A percentile compares a stretch with the other conserved stretches of the same genome.
phyloP scores from a whole-genome alignment of 2,888 invertebrate genomes.

The Latheticus oryzae region DNA sequence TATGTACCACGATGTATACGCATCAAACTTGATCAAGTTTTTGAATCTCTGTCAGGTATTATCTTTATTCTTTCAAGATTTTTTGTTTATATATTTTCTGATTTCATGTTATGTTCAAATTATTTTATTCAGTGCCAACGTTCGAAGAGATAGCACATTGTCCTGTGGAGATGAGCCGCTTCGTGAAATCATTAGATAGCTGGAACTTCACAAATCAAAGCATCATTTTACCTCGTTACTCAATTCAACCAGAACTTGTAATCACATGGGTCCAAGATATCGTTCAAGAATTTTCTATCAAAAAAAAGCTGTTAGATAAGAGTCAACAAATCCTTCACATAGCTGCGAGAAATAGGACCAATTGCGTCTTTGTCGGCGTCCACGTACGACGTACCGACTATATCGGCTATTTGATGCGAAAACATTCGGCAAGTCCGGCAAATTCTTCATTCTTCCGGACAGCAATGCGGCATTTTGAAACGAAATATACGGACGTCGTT shows the following conservation, averaged over 20 bases:
- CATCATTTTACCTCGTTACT: slow-evolving; percentile 69
- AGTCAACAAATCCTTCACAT: slow-evolving; percentile 65
- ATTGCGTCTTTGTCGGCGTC: slow-evolving; percentile 67
- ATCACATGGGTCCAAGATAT: slow-evolving; percentile 70
- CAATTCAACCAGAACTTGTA: slow-evolving; percentile 69
- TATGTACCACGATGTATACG: slow-evolving; percentile 68
- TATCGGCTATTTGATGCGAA: slow-evolving; percentile 66
- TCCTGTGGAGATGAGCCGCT: slow-evolving; percentile 65
- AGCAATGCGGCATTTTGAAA: slow-evolving; percentile 65
- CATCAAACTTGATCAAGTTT: slow-evolving; percentile 68
- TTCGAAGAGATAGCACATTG: slow-evolving; percentile 70
- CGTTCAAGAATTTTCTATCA: slow-evolving; percentile 69
- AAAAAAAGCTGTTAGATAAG: slow-evolving; percentile 64
- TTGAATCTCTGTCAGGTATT: slow-evolving; percentile 66
- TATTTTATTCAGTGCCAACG: slow-evolving; percentile 63
- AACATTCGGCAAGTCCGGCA: slow-evolving; percentile 65
- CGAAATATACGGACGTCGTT: slow-evolving; percentile 61
- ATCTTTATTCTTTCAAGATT: neutral
- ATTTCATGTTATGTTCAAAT: neutral
- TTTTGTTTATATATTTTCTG: neutral
- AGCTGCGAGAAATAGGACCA: slow-evolving; percentile 52
- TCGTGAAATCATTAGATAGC: slow-evolving; percentile 67
- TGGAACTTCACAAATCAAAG: slow-evolving; percentile 71
- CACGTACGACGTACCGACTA: slow-evolving; percentile 72
- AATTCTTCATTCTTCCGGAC: slow-evolving; percentile 61